Evolutionary conservation across 2,888 invertebrate genomes (phyloP), one percentile per base, ranked within the genome.

Genomic region (Eupithecia insigniata): DNA sequence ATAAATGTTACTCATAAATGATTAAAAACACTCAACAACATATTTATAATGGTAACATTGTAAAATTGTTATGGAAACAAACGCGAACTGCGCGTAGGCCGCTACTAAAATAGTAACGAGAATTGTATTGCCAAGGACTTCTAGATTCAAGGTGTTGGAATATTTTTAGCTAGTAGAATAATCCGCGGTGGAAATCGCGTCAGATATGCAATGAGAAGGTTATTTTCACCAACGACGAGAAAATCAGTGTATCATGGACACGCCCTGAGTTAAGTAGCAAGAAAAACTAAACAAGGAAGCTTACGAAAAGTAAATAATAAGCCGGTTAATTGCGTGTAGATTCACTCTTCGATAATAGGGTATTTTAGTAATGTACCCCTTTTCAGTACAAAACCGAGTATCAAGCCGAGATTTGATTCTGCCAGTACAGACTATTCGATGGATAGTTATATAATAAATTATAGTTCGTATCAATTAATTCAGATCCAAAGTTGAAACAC

Each of bases 61-160:
- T 60, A 67, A 69, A 28, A 64, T 69, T 69, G 64, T 70, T 71
- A 58, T 75, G 67, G 62, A 70, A 74, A 73, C 69, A 69, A 71
- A 66, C 69, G 43, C 58, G 67, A 75, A 78, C 76, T 76, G 79
- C 72, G 81, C 82, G 81, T 81, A 79, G 80, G 81, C 74, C 34
- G 72, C 22, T 62, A 76, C 85, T 82, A 79, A 89, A 90, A 91
- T 90, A 90, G 88, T 26, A n/a, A 83, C 60, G 61, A n/a, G 77
- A 80, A 77, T 84, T 82, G 82, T 75, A 81, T 78, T 83, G 84
- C 85, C 90, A 89, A 90, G 92, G 91, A 83, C 82, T 85, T 75
- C 22, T 74, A 71, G 65, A 70, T 70, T 68, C 69, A 51, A 62
- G 58, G 66, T 43, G 34, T 62, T 22, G 22, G 61, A 60, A 60